Base-by-base conservation (phyloP, 2,797 vertebrate genomes). In the Erpetoichthys calabaricus region DNA sequence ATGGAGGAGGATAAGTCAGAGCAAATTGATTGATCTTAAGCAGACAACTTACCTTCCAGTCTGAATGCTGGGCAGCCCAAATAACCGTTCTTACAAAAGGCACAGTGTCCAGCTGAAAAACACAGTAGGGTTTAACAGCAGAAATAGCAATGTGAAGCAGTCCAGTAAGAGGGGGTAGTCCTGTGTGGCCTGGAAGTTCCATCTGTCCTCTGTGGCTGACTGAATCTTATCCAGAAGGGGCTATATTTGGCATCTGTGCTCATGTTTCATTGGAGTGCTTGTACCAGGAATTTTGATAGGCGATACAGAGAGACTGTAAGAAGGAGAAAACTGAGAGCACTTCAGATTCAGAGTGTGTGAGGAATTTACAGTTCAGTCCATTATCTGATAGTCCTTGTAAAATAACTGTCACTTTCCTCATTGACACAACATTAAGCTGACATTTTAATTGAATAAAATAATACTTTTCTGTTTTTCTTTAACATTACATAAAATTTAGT, bases 241-340 rank as follows among this genome's bases (percentile, higher is more conserved):
- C 90, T 98, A 96, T 90, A 93, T 97, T 94, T 97, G 91, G 89
- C 70, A 81, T 74, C 81, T 82, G 72, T 86, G 87, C 88, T 98
- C 92, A 86, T 80, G 87, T 97, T 96, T 90, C 94, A 92, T 73
- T 73, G 78, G 79, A 78, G 73, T 68, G 67, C 71, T 1, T 71
- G 75, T 75, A 80, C 84, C 80, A 85, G 77, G 75, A 82, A 82
- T 84, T 81, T 78, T 78, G 78, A 68, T 56, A 80, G 78, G 73
- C 77, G 65, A 67, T 68, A 68, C 0, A 0, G 63, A 67, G 47
- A 62, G 56, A 56, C 79, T 81, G 69, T 73, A 83, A 73, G 73
- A 65, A 67, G 51, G 51, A 69, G 56, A 50, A 60, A 67, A 64
- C 61, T 62, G 63, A 60, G 47, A 63, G 61, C 51, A 45, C 58